These are phyloP conservation scores for Eupithecia abbreviata DNA, from an alignment of 2,888 invertebrate genomes.

Conservation along the genomic window DNA sequence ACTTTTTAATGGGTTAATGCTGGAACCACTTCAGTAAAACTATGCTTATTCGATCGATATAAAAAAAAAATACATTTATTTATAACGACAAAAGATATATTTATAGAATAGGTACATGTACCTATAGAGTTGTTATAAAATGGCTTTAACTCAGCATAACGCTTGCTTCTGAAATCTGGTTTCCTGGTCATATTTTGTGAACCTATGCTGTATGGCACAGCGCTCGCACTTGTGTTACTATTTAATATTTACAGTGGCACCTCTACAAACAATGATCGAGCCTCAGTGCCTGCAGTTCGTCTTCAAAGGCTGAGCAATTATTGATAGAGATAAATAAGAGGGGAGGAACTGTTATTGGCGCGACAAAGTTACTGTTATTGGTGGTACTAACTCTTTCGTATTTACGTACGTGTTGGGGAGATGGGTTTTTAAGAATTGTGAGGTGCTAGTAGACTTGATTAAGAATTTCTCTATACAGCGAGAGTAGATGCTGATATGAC, in stretches of 20 bases:
- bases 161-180: no score
- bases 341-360: conserved; percentile 28
- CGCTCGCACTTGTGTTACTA: conserved; percentile 14
- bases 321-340: conserved; percentile 34
- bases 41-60: no score
- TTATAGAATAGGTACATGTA: no score
- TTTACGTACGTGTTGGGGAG: conserved; percentile 5
- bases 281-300: conserved; percentile 13
- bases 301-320: conserved; percentile 35
- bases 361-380: conserved; percentile 31
- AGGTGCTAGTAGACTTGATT: neutral
- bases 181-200: neutral
- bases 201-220: neutral
- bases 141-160: no score
- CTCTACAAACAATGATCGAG: conserved; percentile 35
- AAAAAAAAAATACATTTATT: no score
- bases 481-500: neutral
- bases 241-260: conserved; percentile 5
- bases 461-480: neutral
- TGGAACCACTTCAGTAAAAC: no score
- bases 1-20: no score
- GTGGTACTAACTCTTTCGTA: conserved; percentile 14
- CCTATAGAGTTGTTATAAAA: no score
- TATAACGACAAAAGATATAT: no score
- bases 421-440: neutral